phyloP scores from a whole-genome alignment of 1,140 invertebrate species.

The Drosophila obscura region DNA sequence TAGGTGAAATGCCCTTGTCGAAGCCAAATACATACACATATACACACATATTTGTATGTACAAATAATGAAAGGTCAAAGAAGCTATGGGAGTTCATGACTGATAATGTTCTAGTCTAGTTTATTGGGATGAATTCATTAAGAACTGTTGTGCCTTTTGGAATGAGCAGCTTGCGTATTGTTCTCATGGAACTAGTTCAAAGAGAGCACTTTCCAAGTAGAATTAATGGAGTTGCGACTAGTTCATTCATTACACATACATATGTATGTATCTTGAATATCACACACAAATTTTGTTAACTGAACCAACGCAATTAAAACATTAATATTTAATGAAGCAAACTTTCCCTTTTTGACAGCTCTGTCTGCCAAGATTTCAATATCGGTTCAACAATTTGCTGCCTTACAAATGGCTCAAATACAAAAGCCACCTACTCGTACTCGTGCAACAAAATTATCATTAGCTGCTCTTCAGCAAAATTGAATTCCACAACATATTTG shows the following conservation, averaged over 20 bases:
- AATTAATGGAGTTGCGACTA: background rate
- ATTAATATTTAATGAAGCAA: constrained; percentile 18
- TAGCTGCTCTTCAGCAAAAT: constrained; percentile 58
- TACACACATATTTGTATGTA: background rate
- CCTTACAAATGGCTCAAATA: constrained; percentile 18
- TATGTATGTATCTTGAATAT: background rate
- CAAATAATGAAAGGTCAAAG: constrained; percentile 38
- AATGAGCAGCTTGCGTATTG: background rate
- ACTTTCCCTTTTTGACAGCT: constrained; percentile 54
- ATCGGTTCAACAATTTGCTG: constrained; percentile 52
- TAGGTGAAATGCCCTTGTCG: constrained; percentile 52
- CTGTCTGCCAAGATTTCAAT: constrained; percentile 29
- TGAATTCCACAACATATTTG: constrained; percentile 69
- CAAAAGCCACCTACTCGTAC: constrained; percentile 1
- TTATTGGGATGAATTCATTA: background rate
- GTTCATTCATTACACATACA: background rate
- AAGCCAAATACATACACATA: constrained; percentile 9
- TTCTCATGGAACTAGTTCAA: too few relatives aligned
- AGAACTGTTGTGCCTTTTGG: background rate
- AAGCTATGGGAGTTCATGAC: constrained; percentile 26
- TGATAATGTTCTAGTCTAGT: constrained; percentile 39
- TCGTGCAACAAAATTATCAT: constrained; percentile 58
- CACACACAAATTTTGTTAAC: background rate
- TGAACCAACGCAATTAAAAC: constrained; percentile 6
- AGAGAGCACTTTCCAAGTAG: too few relatives aligned